Base-by-base conservation (phyloP, 2,888 invertebrate genomes). In the Calliopum simillimum region DNA sequence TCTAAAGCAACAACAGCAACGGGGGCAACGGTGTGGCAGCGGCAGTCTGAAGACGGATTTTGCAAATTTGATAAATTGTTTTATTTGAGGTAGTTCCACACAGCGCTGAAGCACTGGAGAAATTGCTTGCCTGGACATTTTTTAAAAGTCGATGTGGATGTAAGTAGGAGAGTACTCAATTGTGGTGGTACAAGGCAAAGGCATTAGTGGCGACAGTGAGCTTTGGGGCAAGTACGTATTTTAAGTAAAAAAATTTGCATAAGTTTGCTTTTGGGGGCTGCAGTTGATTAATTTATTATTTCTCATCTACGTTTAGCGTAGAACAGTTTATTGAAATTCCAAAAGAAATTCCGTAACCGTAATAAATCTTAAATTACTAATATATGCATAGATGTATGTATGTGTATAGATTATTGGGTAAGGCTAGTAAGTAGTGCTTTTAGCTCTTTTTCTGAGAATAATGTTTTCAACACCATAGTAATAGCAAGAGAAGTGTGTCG, bases 51-150 rank as follows among this genome's bases (percentile, higher is more conserved):
- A 64, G 41, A 33, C 12, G 6, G 64, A 64, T 41, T 53, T 64
- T 21, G 19, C 23, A 61, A 25, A 64, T 64, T 64, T 64, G 64
- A 64, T 64, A 64, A 64, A 64, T 64, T 21, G 51, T 41, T 19
- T 21, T 44, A 33, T 61, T 23, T 46, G 19, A 33, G 25, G 33
- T 25, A 33, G 33, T 5, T 33, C 23, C n/a, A 51, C 11, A 58
- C 33, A 59, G n/a, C 58, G 33, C 23, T 33, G 8, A 8, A 23
- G 19, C 53, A n/a, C 16, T n/a, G 33, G n/a, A 33, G n/a, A 23
- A 25, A 46, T 19, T 46, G 61, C 23, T 8, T n/a, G 12, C 6
- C 46, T 14, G 46, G 21, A 23, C 19, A 4, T 44, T 14, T 14
- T 23, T 3, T 11, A 12, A 53, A 53, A 23, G 21, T 53, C 19